Base-by-base conservation (phyloP, 2,797 vertebrate species). In the Anabacerthia variegaticeps region DNA sequence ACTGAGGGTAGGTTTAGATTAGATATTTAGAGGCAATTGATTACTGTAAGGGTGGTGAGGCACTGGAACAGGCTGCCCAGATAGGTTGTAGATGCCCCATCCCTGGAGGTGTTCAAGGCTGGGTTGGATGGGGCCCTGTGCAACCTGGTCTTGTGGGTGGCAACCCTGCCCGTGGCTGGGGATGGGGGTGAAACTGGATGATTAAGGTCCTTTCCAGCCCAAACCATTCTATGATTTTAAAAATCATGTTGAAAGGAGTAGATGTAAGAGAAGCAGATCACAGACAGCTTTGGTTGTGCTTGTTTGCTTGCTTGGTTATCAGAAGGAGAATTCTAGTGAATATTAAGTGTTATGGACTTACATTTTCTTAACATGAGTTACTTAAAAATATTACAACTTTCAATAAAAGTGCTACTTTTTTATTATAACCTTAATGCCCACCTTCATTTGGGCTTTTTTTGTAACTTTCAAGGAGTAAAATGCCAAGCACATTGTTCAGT, bases 101-200 rank as follows among this genome's bases (percentile, higher is more conserved):
- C 15, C 22, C 30, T 41, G 41, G 18, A 54, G 32, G 14, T 27
- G 26, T 32, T 48, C 69, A 54, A 19, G 30, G 22, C 34, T 15
- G 15, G 7, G 7, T 28, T 32, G 26, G 23, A 41, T 14, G 55
- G 12, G 30, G 12, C 22, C 5, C 18, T 55, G 41, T 24, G 55
- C 10, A 55, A 14, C 12, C 15, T 17, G 8, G 36, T 36, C 22
- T 9, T 20, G 34, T 19, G 10, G 3, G 0, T 61, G 34, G 14
- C 26, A 67, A 41, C 61, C 26, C 18, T 48, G 14, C 10, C 37
- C 4, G 1, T 36, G 18, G 9, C 30, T 32, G 12, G 34, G 39
- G 9, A 4, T 52, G 26, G 8, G 4, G 1, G 3, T 34, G 26
- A 26, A 61, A 36, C 26, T 24, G 27, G 3, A 6, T 49, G 7